Evolutionary conservation across 2,113 vertebrate genomes (phyloP), one percentile per base, ranked within the genome.

Genomic region (Saguinus imperator): DNA sequence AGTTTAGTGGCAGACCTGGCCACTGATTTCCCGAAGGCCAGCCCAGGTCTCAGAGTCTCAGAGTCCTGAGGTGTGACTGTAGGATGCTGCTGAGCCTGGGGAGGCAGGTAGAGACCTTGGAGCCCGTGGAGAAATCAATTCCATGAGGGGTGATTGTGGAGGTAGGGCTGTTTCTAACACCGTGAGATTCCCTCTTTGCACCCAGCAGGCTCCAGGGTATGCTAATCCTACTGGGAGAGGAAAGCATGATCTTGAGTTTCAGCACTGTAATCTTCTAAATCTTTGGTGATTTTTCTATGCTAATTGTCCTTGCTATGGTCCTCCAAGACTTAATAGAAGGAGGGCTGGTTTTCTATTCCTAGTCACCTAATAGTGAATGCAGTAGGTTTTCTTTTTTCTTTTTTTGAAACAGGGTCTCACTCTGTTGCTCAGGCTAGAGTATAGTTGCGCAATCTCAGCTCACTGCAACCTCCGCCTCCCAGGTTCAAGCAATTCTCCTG

Each of bases 71-170:
- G 0, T 58, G 3, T 45, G 27, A 40, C n/a, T 20, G 16, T 29
- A 5, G 17, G 27, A 37, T 6, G 10, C 84, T 12, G 0, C 48
- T 9, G n/a, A 20, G 32, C 25, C 81, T 50, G 16, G 20, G 12
- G 20, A 5, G 64, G 1, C 0, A 18, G 17, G 23, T 0, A 6
- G 25, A 43, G 82, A 70, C 35, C 45, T 11, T 23, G n/a, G 29
- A 52, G 77, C 57, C 8, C 13, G 1, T 29, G 21, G 5, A 16
- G 12, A 73, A 35, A 32, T 40, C 29, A 20, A 1, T 2, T 1
- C 23, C 14, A 50, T 3, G 18, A 25, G 0, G 0, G 12, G 1
- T 29, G 29, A 45, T 37, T 43, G 35, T 4, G 0, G 35, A 68
- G 48, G 12, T 5, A 8, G 21, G 14, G 50, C 43, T 4, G 5